Base-by-base conservation (phyloP, 2,113 vertebrate genomes). In the Enhydra lutris region DNA sequence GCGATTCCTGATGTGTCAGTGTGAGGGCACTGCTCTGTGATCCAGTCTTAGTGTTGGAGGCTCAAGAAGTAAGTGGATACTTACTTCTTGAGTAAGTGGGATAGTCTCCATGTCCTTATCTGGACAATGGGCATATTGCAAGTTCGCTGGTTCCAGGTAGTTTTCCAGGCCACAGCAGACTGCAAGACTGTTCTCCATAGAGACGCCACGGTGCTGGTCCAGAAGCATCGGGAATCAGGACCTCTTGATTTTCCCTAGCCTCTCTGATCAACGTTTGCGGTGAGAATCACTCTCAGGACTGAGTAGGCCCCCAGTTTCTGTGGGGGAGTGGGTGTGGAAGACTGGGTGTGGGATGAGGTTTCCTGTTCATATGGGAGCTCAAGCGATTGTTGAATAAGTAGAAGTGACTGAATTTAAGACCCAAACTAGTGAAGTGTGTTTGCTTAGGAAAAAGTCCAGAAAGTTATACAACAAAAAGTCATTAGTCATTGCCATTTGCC, bases 371-470 rank as follows among this genome's bases (percentile, higher is more conserved):
- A 31, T 14, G 39, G 31, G 69, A 42, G 39, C 24, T 24, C 67
- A 24, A 55, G 39, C 42, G 79, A n/a, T 69, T 59, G 57, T 81
- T 82, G 80, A 85, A 45, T 91, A 80, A 95, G 71, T n/a, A 26
- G 88, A 50, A 91, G 42, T 26, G 57, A 57, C 18, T 63, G 55
- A 74, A 71, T 80, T 39, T 80, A 13, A 42, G 81, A 4, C 91
- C 61, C 24, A 52, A 86, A 83, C 36, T 88, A 39, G 65, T 31
- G 31, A 83, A 81, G 36, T 26, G 6, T 89, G 63, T 82, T 90
- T 96, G 65, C 78, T 81, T 84, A 95, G 88, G 74, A 80, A 71
- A 52, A 94, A 47, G 24, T 36, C 74, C 80, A 85, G 85, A 92
- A 93, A 55, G 5, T 76, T 74, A 90, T 76, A 90, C 42, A 93